Conservation (phyloP, 2,113 vertebrate species). For the Alexandromys fortis region DNA sequence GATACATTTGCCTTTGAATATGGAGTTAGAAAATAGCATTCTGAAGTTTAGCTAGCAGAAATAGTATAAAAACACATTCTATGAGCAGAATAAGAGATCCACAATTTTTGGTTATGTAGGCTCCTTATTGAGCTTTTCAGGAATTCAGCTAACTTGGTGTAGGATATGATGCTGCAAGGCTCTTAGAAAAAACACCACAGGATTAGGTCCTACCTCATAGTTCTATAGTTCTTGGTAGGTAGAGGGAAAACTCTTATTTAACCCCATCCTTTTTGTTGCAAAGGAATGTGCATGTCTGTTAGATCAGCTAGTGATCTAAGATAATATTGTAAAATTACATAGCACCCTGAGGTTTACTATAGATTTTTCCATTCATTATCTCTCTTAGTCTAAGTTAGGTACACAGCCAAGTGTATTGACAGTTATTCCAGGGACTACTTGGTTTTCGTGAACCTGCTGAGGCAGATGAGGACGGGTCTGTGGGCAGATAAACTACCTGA, state of each 20-base stretch:
- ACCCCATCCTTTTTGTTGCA: conserved; percentile 1
- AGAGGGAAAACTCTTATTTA: conserved; percentile 28
- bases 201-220: neutral
- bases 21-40: neutral
- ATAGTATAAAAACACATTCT: conserved; percentile 8
- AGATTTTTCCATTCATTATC: neutral
- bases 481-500: neutral
- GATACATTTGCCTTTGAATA: neutral
- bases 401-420: neutral
- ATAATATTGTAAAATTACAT: conserved; percentile 1
- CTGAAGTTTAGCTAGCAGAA: conserved; percentile 14
- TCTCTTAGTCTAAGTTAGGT: neutral
- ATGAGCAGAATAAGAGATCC: neutral
- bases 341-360: neutral
- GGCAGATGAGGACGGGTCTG: neutral
- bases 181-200: neutral
- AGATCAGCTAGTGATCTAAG: neutral
- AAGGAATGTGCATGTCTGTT: neutral
- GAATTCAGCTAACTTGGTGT: conserved; percentile 19
- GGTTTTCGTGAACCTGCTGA: conserved; percentile 18
- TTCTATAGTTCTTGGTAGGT: conserved; percentile 17
- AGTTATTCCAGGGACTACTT: neutral
- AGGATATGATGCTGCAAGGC: neutral
- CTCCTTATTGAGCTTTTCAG: conserved; percentile 31
- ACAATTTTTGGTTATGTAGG: neutral